Base-by-base conservation (phyloP, 2,113 vertebrate species). In the Osmerus eperlanus region DNA sequence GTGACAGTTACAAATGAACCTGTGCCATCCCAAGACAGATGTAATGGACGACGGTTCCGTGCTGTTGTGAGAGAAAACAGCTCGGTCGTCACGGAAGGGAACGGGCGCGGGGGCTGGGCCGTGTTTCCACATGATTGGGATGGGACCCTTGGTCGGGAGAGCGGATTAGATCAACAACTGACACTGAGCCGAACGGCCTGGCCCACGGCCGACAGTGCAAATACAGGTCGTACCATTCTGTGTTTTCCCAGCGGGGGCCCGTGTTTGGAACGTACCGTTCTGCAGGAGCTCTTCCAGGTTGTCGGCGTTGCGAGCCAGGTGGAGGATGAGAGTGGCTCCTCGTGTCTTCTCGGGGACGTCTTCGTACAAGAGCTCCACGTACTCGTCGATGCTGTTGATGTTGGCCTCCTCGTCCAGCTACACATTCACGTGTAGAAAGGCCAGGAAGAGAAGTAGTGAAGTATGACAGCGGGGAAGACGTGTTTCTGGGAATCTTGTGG, bases 281-380 rank as follows among this genome's bases (percentile, higher is more conserved):
- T 95, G 81, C 12, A 96, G 88, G 54, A 98, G 91, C 72, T 98
- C 96, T 88, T 96, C 92, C 83, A 98, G 85, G 85, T 98, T 97
- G 86, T 97, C 94, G 0, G 95, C 93, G 81, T 97, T 99, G 60
- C 91, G 92, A 63, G 96, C 95, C 78, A 99, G 92, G 67, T 97
- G 94, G 47, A 98, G 83, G 81, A 98, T 94, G 72, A 98, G 92
- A 19, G 95, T 93, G 68, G 97, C 94, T 73, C 95, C 95, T 25
- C 93, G 87, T 76, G 95, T 93, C 73, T 98, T 98, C 81, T 97
- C 97, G 76, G 94, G 91, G 79, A 97, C 87, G 73, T 97, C 96
- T 80, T 99, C 96, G 28, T 98, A 97, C 32, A 98, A 81, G 72
- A 98, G 90, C 71, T 98, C 96, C 81, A 97, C 94, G 56, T 97